Evolutionary conservation across 1,140 invertebrate species (phyloP), one percentile per base, ranked within the genome.

Genomic region (Drosophila pandora): DNA sequence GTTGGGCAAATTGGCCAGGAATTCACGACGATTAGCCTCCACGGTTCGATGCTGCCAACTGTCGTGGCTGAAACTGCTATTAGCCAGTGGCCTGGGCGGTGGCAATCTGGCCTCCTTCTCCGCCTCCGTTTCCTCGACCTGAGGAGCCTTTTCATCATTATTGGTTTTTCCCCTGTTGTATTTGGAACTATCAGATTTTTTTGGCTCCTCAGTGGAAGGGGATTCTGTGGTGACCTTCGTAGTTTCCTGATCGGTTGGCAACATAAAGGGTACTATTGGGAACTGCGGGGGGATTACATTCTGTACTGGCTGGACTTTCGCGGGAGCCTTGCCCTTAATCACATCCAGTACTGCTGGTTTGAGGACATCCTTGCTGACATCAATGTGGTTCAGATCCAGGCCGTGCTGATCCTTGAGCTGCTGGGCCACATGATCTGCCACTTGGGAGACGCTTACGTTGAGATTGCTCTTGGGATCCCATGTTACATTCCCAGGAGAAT

Each of bases 11-110:
- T 88, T 68, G 57, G 81, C 50, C 41, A 90, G 79, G 73, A 90
- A 90, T 60, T 90, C 81, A 59, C 79, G 79, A 64, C 87, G 87
- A 87, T 85, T 90, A 53, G 82, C 78, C 47, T 79, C 59, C 76
- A 90, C 79, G 59, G 81, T 75, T 85, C 58, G 60, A 52, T 85
- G 76, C 45, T 90, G 89, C 87, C 87, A 90, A 62, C 59, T 71
- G 43, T 43, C 70, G 59, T 72, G 12, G 56, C 57, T 61, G 10
- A 52, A 37, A 53, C 50, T 65, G 34, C 22, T 49, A 28, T 68
- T 79, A 57, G 69, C 52, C 55, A 88, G 68, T 55, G 83, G 76
- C 41, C 41, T 69, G 23, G 83, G 83, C 28, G 69, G 47, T 3
- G 71, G 68, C 39, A 75, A 32, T 9, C 49, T 50, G 2, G 54